phyloP scores from a whole-genome alignment of 2,797 vertebrate genomes.

The Muscicapa comitata region DNA sequence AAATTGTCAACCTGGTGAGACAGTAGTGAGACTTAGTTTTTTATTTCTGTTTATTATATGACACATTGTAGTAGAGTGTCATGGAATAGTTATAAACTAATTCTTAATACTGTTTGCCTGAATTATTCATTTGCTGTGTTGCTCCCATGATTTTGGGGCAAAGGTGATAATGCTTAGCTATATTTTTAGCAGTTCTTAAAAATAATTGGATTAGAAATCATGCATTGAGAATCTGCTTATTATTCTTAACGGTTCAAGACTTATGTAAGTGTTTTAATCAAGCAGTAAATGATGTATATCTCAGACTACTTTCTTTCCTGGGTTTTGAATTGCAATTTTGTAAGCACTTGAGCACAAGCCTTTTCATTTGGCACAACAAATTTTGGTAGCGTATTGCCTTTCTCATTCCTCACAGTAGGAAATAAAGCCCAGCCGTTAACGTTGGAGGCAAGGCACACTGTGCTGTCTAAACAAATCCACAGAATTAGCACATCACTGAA shows the following conservation, averaged over 20 bases:
- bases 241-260: constrained; percentile 46
- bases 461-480: constrained; percentile 22
- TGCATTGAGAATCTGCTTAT: constrained; percentile 20
- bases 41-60: background rate
- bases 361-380: constrained; percentile 44
- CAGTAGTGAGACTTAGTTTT: background rate
- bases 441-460: background rate
- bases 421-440: background rate
- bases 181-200: constrained; percentile 42
- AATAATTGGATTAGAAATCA: constrained; percentile 63
- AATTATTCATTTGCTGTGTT: constrained; percentile 50
- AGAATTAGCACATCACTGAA: constrained; percentile 23
- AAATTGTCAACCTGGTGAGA: background rate
- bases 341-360: background rate
- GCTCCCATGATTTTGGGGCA: background rate
- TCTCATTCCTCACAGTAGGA: background rate
- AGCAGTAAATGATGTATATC: constrained; percentile 41
- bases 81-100: constrained; percentile 9
- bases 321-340: background rate
- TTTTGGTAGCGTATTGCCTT: constrained; percentile 15
- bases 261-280: constrained; percentile 59
- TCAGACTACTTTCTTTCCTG: background rate
- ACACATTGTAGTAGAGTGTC: background rate
- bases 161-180: constrained; percentile 16
- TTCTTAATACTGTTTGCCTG: background rate